Base-by-base conservation (phyloP, 2,113 vertebrate species). In the Peromyscus leucopus region DNA sequence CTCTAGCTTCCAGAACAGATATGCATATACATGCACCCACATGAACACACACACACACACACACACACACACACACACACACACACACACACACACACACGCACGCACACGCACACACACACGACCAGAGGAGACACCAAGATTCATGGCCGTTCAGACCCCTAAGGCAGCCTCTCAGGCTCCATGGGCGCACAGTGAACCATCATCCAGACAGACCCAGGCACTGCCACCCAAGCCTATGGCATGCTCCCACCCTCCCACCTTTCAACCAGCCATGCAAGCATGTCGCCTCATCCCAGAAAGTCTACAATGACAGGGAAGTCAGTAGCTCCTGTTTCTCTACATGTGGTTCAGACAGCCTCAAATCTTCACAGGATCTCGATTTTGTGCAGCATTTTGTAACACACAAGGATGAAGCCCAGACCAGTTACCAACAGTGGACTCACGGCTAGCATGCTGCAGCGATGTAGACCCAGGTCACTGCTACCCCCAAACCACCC, bases 221-320 rank as follows among this genome's bases (percentile, higher is more conserved):
- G 42, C 26, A 31, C n/a, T 59, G 71, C 12, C 1, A 2, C 8
- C 4, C 13, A 12, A 21, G 79, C 75, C 69, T 74, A 26, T 24
- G 2, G 17, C 0, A 2, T 0, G 0, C 8, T 5, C 46, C 80
- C 67, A 1, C 5, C 17, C 13, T 10, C 74, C 51, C 0, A 0
- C 42, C 83, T 55, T 10, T 16, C 72, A 86, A 17, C 71, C n/a
- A 65, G 7, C 7, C n/a, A 19, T 31, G 22, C 59, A 4, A 65
- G 7, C 2, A 24, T 10, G 83, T 4, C 26, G 7, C 67, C 42
- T 28, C 55, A 0, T 5, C 65, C 65, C 69, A 67, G 80, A 69
- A 80, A 55, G 69, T 61, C 79, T 7, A 31, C 86, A 10, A 2
- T 2, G 31, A 75, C 71, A 71, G 36, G 75, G 39, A 21, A 55